These are phyloP conservation scores for Platysternon megacephalum DNA, from an alignment of 2,113 vertebrate species.

Conservation along the genomic window DNA sequence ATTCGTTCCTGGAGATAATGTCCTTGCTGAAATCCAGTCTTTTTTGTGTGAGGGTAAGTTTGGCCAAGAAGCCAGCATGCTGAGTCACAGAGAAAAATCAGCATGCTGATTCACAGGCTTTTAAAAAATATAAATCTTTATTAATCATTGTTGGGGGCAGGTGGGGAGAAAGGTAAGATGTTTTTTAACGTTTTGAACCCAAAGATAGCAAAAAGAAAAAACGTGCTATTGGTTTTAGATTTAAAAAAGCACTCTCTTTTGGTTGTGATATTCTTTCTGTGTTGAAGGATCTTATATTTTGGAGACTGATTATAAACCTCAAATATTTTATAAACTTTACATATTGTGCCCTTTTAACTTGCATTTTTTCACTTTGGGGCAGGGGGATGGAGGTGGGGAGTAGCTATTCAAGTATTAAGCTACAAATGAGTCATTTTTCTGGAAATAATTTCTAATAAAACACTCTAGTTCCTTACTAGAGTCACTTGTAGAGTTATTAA, in stretches of 20 bases:
- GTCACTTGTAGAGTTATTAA: neutral
- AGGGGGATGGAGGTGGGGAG: neutral
- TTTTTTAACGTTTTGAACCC: neutral
- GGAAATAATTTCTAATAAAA: neutral
- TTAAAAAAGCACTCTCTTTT: neutral
- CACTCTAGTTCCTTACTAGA: neutral
- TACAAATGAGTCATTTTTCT: neutral
- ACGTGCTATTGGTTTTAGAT: neutral
- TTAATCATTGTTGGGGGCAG: neutral
- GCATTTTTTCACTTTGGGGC: neutral
- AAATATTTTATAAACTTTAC: neutral
- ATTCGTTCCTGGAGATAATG: neutral
- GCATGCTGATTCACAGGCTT: neutral
- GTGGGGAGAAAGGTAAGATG: neutral
- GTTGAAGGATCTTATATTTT: neutral
- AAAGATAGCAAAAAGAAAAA: neutral
- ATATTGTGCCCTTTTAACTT: neutral
- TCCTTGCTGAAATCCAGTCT: neutral
- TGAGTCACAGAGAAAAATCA: neutral
- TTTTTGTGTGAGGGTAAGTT: too few species aligned
- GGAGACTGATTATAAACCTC: neutral
- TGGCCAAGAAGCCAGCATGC: accelerated
- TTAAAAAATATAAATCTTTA: neutral
- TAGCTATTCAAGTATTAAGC: neutral
- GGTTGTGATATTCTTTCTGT: neutral